phyloP scores from a whole-genome alignment of 2,797 vertebrate species.

The Chanos chanos region DNA sequence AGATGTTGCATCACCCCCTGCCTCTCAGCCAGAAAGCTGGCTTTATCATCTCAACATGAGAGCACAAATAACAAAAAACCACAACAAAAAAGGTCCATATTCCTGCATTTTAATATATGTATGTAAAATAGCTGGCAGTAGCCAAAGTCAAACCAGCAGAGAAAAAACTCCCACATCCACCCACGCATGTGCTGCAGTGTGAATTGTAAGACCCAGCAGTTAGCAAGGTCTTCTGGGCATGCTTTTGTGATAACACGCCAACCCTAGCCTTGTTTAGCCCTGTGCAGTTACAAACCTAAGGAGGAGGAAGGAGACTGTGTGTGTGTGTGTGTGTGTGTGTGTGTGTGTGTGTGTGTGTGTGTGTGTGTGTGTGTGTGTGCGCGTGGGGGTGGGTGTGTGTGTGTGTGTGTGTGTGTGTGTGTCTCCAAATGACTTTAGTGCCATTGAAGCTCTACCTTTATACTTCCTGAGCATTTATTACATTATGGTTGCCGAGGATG shows the following conservation, averaged over 20 bases:
- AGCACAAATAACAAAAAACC: constrained; percentile 49
- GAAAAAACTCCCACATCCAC: constrained; percentile 69
- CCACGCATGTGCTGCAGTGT: constrained; percentile 52
- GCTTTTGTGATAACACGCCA: no score
- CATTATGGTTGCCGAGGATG: neutral
- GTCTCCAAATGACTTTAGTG: no score
- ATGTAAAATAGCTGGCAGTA: constrained; percentile 43
- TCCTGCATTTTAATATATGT: constrained; percentile 38
- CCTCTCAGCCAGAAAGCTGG: constrained; percentile 33
- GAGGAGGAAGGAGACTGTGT: no score
- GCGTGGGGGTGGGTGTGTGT: no score
- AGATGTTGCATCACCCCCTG: constrained; percentile 38
- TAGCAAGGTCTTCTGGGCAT: constrained; percentile 64
- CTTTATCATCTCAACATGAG: constrained; percentile 18
- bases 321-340: no score
- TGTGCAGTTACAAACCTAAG: no score
- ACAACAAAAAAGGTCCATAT: constrained; percentile 30
- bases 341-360: no score
- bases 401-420: no score
- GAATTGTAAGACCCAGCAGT: constrained; percentile 63
- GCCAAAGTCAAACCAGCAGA: constrained; percentile 53
- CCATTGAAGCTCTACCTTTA: no score
- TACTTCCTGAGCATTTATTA: neutral
- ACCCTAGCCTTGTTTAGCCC: no score
- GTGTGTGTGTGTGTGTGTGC: no score